phyloP scores from a whole-genome alignment of 2,888 invertebrate species.

The Silvanus unidentatus region DNA sequence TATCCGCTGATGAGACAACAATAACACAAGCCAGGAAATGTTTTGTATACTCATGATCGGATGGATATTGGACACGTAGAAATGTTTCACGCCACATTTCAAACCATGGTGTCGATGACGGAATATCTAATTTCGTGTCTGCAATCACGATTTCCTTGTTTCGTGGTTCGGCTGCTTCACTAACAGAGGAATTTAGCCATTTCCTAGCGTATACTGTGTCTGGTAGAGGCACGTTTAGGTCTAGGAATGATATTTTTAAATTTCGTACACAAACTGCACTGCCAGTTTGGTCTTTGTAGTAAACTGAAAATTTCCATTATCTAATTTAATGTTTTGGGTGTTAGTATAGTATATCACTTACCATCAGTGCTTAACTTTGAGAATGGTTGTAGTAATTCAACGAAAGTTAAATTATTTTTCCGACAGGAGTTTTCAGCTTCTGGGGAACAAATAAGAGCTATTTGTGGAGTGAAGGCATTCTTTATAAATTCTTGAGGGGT shows the following conservation, averaged over 20 bases:
- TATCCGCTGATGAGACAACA: constrained; percentile 65
- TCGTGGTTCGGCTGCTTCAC: constrained; percentile 36
- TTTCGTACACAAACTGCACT: constrained; percentile 66
- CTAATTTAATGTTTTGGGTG: constrained; percentile 1
- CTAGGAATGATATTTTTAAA: constrained; percentile 71
- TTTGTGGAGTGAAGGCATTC: constrained; percentile 82
- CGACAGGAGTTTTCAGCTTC: constrained; percentile 78
- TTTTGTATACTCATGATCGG: constrained; percentile 94
- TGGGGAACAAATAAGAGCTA: constrained; percentile 78
- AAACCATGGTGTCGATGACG: constrained; percentile 85
- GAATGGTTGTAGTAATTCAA: constrained; percentile 88
- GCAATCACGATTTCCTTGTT: constrained; percentile 34
- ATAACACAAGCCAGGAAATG: constrained; percentile 81
- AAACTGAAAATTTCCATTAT: constrained; percentile 51
- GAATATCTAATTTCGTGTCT: constrained; percentile 60
- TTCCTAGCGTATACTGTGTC: constrained; percentile 77
- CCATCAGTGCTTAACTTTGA: constrained; percentile 69
- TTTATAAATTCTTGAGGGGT: constrained; percentile 82
- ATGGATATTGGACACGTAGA: constrained; percentile 77
- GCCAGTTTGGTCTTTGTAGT: constrained; percentile 79
- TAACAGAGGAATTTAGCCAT: constrained; percentile 59
- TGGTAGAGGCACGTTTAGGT: constrained; percentile 75
- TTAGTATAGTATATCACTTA: constrained; percentile 43
- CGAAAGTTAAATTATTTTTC: constrained; percentile 86
- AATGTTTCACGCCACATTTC: constrained; percentile 92